phyloP scores from a whole-genome alignment of 1,140 invertebrate species.

The Fopius arisanus region DNA sequence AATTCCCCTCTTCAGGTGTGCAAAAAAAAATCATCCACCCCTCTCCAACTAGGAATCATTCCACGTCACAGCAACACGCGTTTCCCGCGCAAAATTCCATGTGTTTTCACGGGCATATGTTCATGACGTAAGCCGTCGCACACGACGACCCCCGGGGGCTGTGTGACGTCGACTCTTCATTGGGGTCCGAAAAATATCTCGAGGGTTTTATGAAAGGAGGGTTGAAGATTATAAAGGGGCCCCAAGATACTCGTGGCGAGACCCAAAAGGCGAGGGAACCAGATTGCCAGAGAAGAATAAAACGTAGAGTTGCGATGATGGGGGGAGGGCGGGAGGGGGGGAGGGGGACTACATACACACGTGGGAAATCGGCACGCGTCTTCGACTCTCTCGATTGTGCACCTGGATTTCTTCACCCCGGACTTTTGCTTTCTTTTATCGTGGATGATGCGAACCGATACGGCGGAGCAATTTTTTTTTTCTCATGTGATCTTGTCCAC shows the following conservation, averaged over 20 bases:
- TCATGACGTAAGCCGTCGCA: conserved; percentile 46
- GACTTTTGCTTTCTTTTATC: conserved; percentile 32
- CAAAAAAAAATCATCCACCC: conserved; percentile 30
- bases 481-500: background rate
- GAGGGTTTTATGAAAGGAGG: conserved; percentile 36
- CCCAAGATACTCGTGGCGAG: conserved; percentile 26
- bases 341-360: conserved; percentile 38
- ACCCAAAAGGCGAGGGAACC: conserved; percentile 36
- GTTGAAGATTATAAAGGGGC: conserved; percentile 31
- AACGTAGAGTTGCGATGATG: conserved; percentile 40
- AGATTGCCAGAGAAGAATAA: conserved; percentile 40
- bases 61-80: conserved; percentile 39
- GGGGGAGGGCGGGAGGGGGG: conserved; percentile 30
- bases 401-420: conserved; percentile 47
- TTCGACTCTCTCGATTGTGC: conserved; percentile 44
- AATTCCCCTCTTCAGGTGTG: background rate
- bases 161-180: conserved; percentile 43
- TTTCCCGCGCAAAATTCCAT: conserved; percentile 23
- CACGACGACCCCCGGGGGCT: conserved; percentile 39
- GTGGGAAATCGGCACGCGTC: conserved; percentile 59
- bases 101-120: conserved; percentile 38
- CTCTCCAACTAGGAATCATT: conserved; percentile 3
- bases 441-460: conserved; percentile 9
- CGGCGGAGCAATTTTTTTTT: background rate
- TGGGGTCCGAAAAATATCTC: conserved; percentile 31